These are phyloP conservation scores for Amphipoea oculea DNA, from an alignment of 2,888 invertebrate genomes.

Conservation along the genomic window DNA sequence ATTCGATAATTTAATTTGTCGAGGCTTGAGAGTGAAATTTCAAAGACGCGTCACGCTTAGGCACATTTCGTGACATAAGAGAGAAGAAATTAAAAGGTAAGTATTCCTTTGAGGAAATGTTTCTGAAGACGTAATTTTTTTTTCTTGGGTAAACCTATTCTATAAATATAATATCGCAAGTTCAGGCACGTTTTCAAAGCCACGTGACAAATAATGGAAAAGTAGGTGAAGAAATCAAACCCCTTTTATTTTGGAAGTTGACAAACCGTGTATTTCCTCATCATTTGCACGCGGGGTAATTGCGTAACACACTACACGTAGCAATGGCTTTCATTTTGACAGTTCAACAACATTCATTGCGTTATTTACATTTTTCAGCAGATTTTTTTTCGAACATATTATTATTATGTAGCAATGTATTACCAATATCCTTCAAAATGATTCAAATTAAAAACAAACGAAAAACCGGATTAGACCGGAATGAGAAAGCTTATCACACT, in stretches of 20 bases:
- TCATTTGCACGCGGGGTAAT: neutral
- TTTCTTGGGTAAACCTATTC: neutral
- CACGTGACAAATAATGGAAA: slow-evolving; percentile 1
- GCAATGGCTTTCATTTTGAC: too few species aligned
- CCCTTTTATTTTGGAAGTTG: neutral
- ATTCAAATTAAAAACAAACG: too few species aligned
- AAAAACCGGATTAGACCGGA: too few species aligned
- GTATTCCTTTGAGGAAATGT: neutral
- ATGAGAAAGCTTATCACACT: too few species aligned
- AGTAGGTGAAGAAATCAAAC: neutral
- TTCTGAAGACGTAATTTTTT: neutral
- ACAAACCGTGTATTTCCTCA: neutral
- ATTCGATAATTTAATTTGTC: neutral
- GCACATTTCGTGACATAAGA: neutral
- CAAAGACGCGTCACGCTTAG: neutral
- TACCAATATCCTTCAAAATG: too few species aligned
- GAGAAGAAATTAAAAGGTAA: neutral
- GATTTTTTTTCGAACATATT: too few species aligned
- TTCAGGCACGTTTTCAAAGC: neutral
- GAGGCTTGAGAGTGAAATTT: neutral
- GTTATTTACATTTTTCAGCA: too few species aligned
- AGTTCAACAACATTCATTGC: too few species aligned
- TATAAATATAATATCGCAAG: neutral
- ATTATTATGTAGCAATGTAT: too few species aligned
- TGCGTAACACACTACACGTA: too few species aligned